These are phyloP conservation scores for Rissa tridactyla DNA, from an alignment of 2,113 vertebrate species.

Conservation along the genomic window DNA sequence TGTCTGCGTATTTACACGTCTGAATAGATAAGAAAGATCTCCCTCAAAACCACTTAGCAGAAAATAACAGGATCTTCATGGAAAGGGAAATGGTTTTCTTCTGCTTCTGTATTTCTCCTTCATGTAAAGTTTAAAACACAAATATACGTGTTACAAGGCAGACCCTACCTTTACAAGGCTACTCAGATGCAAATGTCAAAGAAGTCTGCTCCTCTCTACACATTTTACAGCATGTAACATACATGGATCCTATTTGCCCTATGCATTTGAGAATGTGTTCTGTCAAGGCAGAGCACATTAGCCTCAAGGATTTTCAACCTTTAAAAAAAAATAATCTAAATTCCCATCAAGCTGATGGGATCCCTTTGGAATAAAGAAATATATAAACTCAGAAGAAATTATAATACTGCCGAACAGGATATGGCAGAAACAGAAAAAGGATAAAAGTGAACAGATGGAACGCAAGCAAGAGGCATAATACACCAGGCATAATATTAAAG, in stretches of 20 bases:
- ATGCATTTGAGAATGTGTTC: background rate
- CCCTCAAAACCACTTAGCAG: background rate
- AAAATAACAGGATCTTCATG: background rate
- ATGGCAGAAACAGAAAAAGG: background rate
- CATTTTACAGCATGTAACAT: background rate
- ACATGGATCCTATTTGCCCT: background rate
- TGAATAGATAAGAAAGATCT: background rate
- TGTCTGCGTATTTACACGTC: background rate
- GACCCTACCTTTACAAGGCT: background rate
- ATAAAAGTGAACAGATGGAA: background rate
- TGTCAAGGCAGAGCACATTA: background rate
- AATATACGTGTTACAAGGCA: rapidly evolving
- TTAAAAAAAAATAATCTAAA: background rate
- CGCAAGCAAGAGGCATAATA: background rate
- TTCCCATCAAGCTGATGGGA: background rate
- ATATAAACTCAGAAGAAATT: background rate
- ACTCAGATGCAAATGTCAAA: background rate
- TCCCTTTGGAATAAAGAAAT: background rate
- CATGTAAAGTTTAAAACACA: background rate
- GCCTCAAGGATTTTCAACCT: background rate
- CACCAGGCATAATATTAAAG: background rate
- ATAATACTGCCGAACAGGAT: background rate
- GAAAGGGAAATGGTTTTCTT: background rate
- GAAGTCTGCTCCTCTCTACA: background rate
- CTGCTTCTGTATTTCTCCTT: background rate